phyloP scores from a whole-genome alignment of 2,888 invertebrate genomes.

The Agrochola litura region DNA sequence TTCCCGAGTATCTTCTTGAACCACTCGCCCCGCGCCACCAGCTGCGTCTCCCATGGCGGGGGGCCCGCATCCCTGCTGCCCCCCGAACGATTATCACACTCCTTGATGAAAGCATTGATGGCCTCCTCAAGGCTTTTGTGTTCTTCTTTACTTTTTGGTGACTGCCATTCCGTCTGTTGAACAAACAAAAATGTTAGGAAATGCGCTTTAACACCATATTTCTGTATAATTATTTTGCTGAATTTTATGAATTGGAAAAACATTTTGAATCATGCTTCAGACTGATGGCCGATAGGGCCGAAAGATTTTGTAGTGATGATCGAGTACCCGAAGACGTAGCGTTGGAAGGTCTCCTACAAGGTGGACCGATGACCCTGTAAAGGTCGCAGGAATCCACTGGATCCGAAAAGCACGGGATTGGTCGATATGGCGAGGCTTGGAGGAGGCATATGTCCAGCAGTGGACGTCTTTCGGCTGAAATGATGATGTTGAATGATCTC shows the following conservation, averaged over 20 bases:
- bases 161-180: slow-evolving; percentile 84
- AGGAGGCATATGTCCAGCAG: background rate
- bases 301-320: background rate
- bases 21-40: slow-evolving; percentile 91
- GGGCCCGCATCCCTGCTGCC: slow-evolving; percentile 78
- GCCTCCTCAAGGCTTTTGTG: slow-evolving; percentile 77
- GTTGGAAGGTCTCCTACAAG: background rate
- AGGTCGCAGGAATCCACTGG: background rate
- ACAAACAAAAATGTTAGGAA: background rate
- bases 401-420: background rate
- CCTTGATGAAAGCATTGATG: slow-evolving; percentile 79
- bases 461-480: background rate
- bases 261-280: too few species aligned
- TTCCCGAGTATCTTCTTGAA: slow-evolving; percentile 87
- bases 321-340: background rate
- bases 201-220: background rate
- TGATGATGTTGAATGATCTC: background rate
- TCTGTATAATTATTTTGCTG: background rate
- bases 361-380: background rate
- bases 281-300: background rate
- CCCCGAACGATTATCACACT: slow-evolving; percentile 75
- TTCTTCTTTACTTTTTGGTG: slow-evolving; percentile 77
- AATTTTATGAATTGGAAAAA: background rate
- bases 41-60: slow-evolving; percentile 78
- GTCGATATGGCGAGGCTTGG: background rate